phyloP scores from a whole-genome alignment of 1,140 invertebrate species.

The Mycetomoellerius zeteki region DNA sequence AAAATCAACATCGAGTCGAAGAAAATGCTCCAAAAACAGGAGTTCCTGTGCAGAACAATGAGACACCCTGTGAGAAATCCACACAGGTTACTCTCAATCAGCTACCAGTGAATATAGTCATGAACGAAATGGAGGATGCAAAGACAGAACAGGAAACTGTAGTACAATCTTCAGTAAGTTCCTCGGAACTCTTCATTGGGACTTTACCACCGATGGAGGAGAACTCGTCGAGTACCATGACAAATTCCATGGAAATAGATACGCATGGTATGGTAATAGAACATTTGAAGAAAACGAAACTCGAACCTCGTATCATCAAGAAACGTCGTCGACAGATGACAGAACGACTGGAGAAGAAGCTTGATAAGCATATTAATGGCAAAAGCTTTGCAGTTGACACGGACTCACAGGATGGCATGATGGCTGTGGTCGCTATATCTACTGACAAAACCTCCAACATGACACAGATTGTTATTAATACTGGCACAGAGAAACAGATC shows the following conservation, averaged over 20 bases:
- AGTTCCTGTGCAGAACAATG: not conserved
- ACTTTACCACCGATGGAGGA: not conserved
- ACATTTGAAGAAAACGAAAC: conserved; percentile 60
- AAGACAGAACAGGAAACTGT: not conserved
- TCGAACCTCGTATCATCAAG: conserved; percentile 75
- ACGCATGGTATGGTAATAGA: conserved; percentile 59
- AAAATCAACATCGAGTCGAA: conserved; percentile 52
- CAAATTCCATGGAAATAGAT: conserved; percentile 2
- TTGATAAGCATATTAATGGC: conserved; percentile 54
- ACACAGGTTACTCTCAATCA: conserved; percentile 24
- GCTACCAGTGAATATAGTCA: conserved; percentile 1
- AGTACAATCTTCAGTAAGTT: not conserved
- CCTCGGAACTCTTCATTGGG: conserved; percentile 42
- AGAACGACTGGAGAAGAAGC: conserved; percentile 51
- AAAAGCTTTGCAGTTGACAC: conserved; percentile 18
- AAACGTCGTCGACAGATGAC: conserved; percentile 68
- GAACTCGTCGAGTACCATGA: not conserved
- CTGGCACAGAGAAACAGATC: conserved; percentile 82
- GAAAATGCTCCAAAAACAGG: conserved; percentile 28
- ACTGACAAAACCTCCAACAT: conserved; percentile 84
- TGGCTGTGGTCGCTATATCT: conserved; percentile 85
- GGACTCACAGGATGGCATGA: conserved; percentile 75
- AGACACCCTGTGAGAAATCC: conserved; percentile 52
- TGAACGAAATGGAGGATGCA: not conserved
- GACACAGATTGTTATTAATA: conserved; percentile 86